These are phyloP conservation scores for Pseudomyrmex concolor DNA, from an alignment of 1,140 invertebrate species.

Conservation along the genomic window DNA sequence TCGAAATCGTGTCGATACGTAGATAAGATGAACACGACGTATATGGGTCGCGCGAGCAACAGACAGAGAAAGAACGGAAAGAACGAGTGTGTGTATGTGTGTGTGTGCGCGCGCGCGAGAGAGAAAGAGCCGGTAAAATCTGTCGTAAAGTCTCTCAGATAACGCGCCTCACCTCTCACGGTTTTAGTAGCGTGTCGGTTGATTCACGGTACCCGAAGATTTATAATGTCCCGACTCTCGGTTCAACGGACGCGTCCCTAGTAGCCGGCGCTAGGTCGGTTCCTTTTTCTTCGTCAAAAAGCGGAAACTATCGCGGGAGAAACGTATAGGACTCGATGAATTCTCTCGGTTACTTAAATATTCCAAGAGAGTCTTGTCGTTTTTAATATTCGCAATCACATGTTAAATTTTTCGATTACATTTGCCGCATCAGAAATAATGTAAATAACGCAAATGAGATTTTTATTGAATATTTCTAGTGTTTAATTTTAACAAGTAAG, in stretches of 20 bases:
- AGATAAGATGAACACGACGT: conserved; percentile 50
- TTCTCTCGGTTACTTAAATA: conserved; percentile 24
- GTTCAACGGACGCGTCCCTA: conserved; percentile 39
- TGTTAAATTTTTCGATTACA: too few relatives aligned
- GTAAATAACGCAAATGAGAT: neutral
- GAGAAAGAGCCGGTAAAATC: conserved; percentile 26
- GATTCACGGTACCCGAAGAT: conserved; percentile 55
- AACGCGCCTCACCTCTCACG: conserved; percentile 45
- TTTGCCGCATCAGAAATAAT: neutral
- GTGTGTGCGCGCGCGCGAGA: neutral
- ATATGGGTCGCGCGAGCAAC: conserved; percentile 35
- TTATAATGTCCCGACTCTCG: conserved; percentile 54
- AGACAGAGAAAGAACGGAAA: conserved; percentile 7
- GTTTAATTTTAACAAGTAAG: neutral
- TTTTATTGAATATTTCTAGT: neutral
- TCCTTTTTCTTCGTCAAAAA: conserved; percentile 38
- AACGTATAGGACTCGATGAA: conserved; percentile 23
- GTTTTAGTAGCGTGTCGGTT: conserved; percentile 52
- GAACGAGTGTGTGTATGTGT: neutral
- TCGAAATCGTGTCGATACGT: conserved; percentile 57
- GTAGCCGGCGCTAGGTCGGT: conserved; percentile 38
- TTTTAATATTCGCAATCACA: neutral
- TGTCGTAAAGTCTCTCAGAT: conserved; percentile 49
- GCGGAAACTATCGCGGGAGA: conserved; percentile 19
- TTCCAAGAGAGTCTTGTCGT: conserved; percentile 21